phyloP scores from a whole-genome alignment of 1,140 invertebrate species.

The Leptestheria dahalacensis region DNA sequence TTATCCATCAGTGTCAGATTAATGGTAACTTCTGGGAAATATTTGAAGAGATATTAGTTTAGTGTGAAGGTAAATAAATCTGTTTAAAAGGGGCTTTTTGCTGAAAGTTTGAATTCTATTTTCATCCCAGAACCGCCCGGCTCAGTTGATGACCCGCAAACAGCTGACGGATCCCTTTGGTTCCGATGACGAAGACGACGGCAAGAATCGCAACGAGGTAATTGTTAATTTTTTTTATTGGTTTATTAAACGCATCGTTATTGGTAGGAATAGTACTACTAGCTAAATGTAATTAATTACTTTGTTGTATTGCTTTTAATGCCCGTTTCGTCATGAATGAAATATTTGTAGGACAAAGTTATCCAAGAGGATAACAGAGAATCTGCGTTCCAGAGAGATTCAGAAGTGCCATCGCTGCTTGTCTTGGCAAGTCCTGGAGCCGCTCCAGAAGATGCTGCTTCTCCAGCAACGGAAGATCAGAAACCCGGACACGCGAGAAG shows the following conservation, averaged over 20 bases:
- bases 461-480: not conserved
- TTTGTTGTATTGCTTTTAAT: no score
- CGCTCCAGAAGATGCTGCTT: not conserved
- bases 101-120: no score
- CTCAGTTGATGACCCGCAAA: constrained; percentile 59
- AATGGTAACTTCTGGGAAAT: no score
- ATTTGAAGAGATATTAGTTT: no score
- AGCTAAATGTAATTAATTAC: no score
- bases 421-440: not conserved
- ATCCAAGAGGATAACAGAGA: not conserved
- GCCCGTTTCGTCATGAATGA: not conserved
- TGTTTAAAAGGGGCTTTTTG: no score
- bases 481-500: no score
- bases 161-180: constrained; percentile 80
- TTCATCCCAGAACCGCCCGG: constrained; percentile 16
- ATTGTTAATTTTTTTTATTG: not conserved
- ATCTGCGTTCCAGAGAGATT: constrained; percentile 6
- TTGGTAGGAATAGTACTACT: no score
- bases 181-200: constrained; percentile 64
- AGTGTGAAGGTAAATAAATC: no score
- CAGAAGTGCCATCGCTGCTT: constrained; percentile 11
- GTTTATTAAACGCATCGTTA: not conserved
- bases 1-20: no score
- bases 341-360: not conserved
- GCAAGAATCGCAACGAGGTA: not conserved